phyloP scores from a whole-genome alignment of 2,113 vertebrate genomes.

The Dissostichus mawsoni region DNA sequence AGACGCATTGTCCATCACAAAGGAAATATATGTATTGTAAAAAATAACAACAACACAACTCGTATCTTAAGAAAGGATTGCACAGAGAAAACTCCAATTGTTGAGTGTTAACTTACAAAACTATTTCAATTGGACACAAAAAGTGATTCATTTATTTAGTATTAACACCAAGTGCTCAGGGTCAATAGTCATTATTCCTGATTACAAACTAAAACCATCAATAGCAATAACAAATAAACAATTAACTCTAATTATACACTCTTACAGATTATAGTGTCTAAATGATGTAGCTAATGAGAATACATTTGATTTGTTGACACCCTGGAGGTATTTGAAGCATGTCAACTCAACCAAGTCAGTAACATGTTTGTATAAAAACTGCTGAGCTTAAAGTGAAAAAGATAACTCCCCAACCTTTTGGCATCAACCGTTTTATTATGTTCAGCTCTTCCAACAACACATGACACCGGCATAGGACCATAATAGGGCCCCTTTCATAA shows the following conservation, averaged over 20 bases:
- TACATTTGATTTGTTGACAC: not conserved
- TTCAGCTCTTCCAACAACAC: too few species aligned
- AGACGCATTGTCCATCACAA: not conserved
- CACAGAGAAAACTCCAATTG: not conserved
- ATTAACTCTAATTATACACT: not conserved
- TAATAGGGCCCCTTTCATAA: too few species aligned
- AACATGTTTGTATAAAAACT: not conserved
- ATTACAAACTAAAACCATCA: slow-evolving; percentile 12
- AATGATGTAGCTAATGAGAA: not conserved
- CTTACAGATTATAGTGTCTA: not conserved
- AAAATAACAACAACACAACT: not conserved
- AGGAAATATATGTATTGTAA: not conserved
- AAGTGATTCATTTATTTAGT: not conserved
- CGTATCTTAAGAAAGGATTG: not conserved
- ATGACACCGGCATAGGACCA: too few species aligned
- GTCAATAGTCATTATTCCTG: not conserved
- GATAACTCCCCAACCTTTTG: too few species aligned
- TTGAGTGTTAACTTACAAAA: not conserved
- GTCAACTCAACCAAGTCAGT: not conserved
- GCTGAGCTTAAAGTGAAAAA: too few species aligned
- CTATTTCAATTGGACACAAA: not conserved
- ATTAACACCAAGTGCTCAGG: not conserved
- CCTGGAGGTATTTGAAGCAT: not conserved
- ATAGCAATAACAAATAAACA: slow-evolving; percentile 6
- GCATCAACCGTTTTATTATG: too few species aligned